phyloP scores from a whole-genome alignment of 2,888 invertebrate species.

The Agrilus biguttatus region DNA sequence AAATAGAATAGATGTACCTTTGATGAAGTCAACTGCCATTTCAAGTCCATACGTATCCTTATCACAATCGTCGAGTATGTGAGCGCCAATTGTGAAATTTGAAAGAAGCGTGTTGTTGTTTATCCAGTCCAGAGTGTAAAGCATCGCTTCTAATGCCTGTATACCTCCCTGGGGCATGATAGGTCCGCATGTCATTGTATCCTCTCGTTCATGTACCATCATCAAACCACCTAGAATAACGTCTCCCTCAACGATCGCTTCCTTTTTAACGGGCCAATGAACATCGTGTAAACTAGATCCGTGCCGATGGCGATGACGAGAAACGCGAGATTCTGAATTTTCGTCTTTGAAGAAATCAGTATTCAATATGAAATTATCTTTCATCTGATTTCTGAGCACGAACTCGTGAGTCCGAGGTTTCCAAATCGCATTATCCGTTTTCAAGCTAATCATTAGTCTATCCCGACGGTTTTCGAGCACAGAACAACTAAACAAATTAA shows the following conservation, averaged over 20 bases:
- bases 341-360: no score
- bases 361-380: no score
- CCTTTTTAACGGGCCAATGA: constrained; percentile 71
- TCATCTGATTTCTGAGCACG: no score
- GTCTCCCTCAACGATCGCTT: constrained; percentile 78
- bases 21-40: constrained; percentile 92
- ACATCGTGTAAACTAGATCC: constrained; percentile 15
- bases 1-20: constrained; percentile 50
- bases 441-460: no score
- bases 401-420: no score
- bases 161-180: constrained; percentile 90
- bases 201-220: constrained; percentile 90
- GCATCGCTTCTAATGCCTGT: constrained; percentile 82
- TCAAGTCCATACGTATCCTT: constrained; percentile 91
- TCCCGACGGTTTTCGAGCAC: no score
- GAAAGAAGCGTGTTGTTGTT: constrained; percentile 59
- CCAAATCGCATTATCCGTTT: no score
- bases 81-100: constrained; percentile 70
- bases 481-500: no score
- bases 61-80: constrained; percentile 88
- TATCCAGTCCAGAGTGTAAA: constrained; percentile 74
- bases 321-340: no score
- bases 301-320: constrained; percentile 8
- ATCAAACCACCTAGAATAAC: constrained; percentile 80
- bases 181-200: constrained; percentile 76